Evolutionary conservation across 2,113 vertebrate species (phyloP).

Genomic region (Aplodontia rufa): DNA sequence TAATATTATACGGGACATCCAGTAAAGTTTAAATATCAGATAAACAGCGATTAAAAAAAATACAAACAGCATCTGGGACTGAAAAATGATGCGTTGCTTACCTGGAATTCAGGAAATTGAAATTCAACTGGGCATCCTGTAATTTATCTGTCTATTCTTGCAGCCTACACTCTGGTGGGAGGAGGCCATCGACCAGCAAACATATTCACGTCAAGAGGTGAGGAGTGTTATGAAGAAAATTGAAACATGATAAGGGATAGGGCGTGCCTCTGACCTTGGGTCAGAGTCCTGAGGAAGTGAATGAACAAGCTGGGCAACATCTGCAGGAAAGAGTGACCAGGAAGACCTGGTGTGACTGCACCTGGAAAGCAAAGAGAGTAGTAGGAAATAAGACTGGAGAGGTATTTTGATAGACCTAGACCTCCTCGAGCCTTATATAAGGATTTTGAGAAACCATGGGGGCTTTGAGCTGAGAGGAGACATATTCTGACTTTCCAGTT

Average conservation of each 20-base stretch:
- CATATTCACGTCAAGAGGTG: neutral
- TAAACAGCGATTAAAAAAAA: slow-evolving; percentile 13
- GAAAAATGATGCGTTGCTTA: slow-evolving; percentile 9
- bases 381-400: neutral
- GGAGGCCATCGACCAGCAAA: neutral
- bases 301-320: neutral
- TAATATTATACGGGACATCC: neutral
- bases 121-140: neutral
- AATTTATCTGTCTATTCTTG: neutral
- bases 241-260: slow-evolving; percentile 5
- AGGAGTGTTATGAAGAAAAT: neutral
- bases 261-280: neutral
- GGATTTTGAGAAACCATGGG: neutral
- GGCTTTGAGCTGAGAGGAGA: neutral
- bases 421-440: neutral
- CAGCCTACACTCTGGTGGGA: neutral
- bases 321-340: neutral
- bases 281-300: neutral
- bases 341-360: neutral
- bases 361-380: neutral
- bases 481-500: neutral
- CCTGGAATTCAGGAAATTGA: slow-evolving; percentile 38
- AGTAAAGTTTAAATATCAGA: slow-evolving; percentile 21
- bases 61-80: neutral
- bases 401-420: neutral